Conservation (phyloP, 2,113 vertebrate species). For the Apodemus sylvaticus region DNA sequence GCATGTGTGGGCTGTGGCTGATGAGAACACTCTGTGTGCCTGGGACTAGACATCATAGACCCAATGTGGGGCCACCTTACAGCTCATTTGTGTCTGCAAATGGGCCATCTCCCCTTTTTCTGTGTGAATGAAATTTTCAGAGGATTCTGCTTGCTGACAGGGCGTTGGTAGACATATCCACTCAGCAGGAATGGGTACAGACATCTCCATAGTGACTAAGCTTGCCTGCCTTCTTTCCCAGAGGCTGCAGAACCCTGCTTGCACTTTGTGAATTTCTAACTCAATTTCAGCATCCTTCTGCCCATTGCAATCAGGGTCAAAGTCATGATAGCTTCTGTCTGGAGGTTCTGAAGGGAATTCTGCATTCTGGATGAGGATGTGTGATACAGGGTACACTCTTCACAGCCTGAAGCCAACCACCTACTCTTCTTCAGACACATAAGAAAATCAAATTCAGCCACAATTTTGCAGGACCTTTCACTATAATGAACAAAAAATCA, state of each 20-base stretch:
- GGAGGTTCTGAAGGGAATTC: neutral
- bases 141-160: neutral
- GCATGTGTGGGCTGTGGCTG: neutral
- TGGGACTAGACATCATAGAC: neutral
- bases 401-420: neutral
- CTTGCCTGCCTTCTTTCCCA: neutral
- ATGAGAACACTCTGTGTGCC: neutral
- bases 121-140: neutral
- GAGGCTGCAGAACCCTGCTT: neutral
- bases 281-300: neutral
- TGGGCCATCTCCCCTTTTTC: neutral
- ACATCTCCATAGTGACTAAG: neutral
- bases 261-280: neutral
- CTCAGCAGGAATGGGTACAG: neutral
- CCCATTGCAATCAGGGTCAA: neutral
- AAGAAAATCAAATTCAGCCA: neutral
- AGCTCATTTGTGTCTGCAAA: neutral
- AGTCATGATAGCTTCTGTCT: neutral
- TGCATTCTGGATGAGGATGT: neutral
- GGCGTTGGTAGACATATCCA: neutral
- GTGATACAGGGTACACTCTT: neutral
- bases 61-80: neutral
- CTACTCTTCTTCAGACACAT: neutral
- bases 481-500: neutral
- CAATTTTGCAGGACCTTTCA: neutral